Evolutionary conservation across 2,888 invertebrate species (phyloP).

Genomic region (Merodon equestris): DNA sequence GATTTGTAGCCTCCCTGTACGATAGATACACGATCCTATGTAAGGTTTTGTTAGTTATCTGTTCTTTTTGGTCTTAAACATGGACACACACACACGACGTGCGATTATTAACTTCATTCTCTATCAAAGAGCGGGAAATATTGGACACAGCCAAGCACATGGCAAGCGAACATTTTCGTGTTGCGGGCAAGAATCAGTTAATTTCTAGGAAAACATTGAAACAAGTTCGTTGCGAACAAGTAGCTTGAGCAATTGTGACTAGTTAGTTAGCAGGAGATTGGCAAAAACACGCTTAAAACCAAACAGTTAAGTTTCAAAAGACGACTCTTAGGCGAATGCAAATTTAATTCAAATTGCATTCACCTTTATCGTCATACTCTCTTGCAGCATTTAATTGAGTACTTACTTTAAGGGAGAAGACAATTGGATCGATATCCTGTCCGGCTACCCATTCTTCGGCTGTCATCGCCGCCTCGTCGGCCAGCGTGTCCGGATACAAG

Average conservation of each 20-base stretch:
- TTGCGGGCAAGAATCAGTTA: slow-evolving; percentile 22
- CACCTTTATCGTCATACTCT: too few relatives aligned
- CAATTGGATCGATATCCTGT: slow-evolving; percentile 92
- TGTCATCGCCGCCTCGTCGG: slow-evolving; percentile 91
- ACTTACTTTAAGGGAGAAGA: slow-evolving; percentile 94
- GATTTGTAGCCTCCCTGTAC: slow-evolving; percentile 84
- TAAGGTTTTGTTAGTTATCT: slow-evolving; percentile 77
- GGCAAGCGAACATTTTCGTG: slow-evolving; percentile 18
- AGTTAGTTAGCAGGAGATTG: too few relatives aligned
- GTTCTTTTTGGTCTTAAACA: slow-evolving; percentile 73
- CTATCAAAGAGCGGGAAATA: slow-evolving; percentile 26
- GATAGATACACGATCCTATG: slow-evolving; percentile 84
- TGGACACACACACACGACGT: slow-evolving; percentile 76
- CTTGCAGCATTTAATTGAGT: slow-evolving; percentile 27
- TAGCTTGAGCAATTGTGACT: too few relatives aligned
- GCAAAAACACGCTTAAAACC: slow-evolving; percentile 1
- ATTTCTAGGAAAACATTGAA: too few relatives aligned
- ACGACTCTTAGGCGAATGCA: too few relatives aligned
- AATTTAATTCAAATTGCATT: too few relatives aligned
- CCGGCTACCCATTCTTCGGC: slow-evolving; percentile 96
- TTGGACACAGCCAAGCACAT: slow-evolving; percentile 23
- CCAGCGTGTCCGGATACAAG: slow-evolving; percentile 96
- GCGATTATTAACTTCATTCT: slow-evolving; percentile 71
- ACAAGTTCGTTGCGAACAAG: too few relatives aligned
- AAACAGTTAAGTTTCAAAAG: neutral